Evolutionary conservation across 30 jellyfish, hydroid and myxozoan species (phyloP).

Genomic region (Cassiopea andromeda): DNA sequence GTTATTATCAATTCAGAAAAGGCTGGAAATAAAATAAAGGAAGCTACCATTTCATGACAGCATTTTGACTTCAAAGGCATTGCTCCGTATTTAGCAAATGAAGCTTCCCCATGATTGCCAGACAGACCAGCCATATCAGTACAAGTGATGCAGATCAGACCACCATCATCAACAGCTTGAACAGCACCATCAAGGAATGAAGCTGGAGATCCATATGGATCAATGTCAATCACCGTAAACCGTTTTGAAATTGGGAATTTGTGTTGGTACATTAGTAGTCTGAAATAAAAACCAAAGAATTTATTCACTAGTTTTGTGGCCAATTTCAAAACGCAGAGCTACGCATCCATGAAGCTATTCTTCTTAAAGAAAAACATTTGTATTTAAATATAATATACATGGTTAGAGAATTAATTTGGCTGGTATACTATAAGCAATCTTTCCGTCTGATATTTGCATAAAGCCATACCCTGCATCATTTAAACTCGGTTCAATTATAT

Average conservation of each 20-base stretch:
- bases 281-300: background rate
- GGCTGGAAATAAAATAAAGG: too few species aligned
- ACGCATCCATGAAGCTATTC: too few species aligned
- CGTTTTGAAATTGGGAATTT: conserved; percentile 61
- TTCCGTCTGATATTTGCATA: background rate
- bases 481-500: conserved; percentile 43
- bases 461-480: conserved; percentile 89
- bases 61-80: conserved; percentile 91
- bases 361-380: too few species aligned
- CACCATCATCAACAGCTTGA: conserved; percentile 98
- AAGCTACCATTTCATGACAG: conserved; percentile 97
- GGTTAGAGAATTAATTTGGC: background rate
- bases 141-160: conserved; percentile 97
- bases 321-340: too few species aligned
- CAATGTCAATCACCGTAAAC: conserved; percentile 89
- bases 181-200: conserved; percentile 96
- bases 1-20: too few species aligned
- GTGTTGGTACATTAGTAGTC: conserved; percentile 82
- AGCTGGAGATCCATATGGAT: conserved; percentile 99
- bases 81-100: conserved; percentile 95
- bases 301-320: too few species aligned
- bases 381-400: too few species aligned
- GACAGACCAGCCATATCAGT: conserved; percentile 99
- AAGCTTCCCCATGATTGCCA: conserved; percentile 99
- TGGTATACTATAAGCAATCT: background rate